Evolutionary conservation across 2,797 vertebrate genomes (phyloP).

Genomic region (Heterohyrax brucei): DNA sequence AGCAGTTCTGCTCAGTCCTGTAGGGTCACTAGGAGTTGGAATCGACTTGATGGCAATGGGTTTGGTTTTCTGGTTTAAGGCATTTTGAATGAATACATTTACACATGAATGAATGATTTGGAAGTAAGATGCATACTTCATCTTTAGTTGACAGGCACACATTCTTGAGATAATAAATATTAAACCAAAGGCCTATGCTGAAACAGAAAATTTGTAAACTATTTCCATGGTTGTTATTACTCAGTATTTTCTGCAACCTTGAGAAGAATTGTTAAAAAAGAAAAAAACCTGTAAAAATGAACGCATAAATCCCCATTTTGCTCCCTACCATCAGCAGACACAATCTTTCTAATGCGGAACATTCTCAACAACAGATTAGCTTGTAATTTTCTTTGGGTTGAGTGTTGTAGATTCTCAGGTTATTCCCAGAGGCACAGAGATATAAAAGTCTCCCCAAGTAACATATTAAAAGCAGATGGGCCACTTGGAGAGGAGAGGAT

Average conservation of each 20-base stretch:
- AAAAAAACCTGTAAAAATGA: conserved; percentile 6
- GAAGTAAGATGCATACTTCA: conserved; percentile 17
- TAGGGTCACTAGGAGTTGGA: too few species aligned
- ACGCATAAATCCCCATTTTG: neutral
- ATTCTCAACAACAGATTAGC: neutral
- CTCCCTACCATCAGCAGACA: neutral
- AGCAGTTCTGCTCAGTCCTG: too few species aligned
- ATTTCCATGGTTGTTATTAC: conserved; percentile 15
- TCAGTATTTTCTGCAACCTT: neutral
- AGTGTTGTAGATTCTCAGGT: neutral
- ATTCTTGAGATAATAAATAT: conserved; percentile 58
- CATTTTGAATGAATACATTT: neutral
- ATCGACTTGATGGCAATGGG: too few species aligned
- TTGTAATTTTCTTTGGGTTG: neutral
- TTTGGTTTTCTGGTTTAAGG: too few species aligned
- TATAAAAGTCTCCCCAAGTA: neutral
- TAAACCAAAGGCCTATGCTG: conserved; percentile 18
- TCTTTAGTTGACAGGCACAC: neutral
- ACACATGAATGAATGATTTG: neutral
- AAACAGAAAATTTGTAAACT: conserved; percentile 25
- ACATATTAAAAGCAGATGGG: neutral
- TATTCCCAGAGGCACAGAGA: conserved; percentile 26
- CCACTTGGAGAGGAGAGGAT: neutral
- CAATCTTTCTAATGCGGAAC: neutral
- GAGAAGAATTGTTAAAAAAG: neutral